Conservation (phyloP, 1,140 invertebrate genomes). For the Philopotamus ludificatus region DNA sequence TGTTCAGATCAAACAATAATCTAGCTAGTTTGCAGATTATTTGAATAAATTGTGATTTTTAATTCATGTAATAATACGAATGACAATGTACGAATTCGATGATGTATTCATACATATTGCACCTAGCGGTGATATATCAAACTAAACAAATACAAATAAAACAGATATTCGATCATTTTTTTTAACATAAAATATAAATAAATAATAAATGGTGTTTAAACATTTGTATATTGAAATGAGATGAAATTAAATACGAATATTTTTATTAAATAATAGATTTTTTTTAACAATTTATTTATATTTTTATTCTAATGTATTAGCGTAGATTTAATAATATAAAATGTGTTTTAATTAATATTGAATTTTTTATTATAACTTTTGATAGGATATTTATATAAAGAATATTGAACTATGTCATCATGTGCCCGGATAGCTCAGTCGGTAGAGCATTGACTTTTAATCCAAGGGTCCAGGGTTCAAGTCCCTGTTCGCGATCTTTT, state of each 20-base stretch:
- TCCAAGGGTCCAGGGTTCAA: conserved; percentile 77
- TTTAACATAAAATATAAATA: not conserved
- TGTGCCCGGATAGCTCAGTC: conserved; percentile 71
- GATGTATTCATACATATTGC: no score
- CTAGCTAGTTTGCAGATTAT: no score
- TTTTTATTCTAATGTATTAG: no score
- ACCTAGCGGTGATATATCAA: not conserved
- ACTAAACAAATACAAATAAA: no score
- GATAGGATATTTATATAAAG: not conserved
- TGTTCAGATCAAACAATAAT: no score
- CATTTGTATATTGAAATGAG: not conserved
- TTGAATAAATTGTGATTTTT: conserved; percentile 3
- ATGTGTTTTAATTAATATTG: no score
- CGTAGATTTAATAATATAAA: no score
- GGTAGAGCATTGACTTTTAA: conserved; percentile 79
- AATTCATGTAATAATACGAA: no score
- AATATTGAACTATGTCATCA: not conserved
- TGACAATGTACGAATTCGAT: no score
- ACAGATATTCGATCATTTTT: no score
- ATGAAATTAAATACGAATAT: not conserved
- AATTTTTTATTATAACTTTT: conserved; percentile 1
- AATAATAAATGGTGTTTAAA: not conserved
- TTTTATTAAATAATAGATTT: no score
- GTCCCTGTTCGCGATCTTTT: conserved; percentile 69
- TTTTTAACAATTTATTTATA: no score